phyloP scores from a whole-genome alignment of 2,888 invertebrate species.

The Nesidiocoris tenuis region DNA sequence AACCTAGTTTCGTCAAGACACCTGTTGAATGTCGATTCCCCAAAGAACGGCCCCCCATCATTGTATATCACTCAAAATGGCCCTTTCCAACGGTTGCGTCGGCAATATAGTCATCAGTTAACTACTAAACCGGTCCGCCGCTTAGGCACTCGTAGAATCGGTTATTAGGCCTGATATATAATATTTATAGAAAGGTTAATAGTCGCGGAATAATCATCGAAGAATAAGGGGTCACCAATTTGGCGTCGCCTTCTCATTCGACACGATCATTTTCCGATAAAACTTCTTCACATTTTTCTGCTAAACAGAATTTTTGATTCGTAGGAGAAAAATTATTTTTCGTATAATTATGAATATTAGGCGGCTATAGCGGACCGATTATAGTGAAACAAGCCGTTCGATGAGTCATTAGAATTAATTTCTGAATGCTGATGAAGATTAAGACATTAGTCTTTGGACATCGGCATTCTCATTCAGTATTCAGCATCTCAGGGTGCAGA shows the following conservation, averaged over 20 bases:
- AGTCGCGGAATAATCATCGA: slow-evolving; percentile 33
- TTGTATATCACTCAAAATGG: neutral
- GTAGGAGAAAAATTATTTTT: too few relatives aligned
- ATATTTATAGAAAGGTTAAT: slow-evolving; percentile 38
- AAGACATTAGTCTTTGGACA: neutral
- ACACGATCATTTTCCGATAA: too few relatives aligned
- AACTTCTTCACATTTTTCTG: too few relatives aligned
- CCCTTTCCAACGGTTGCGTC: neutral
- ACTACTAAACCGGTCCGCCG: too few relatives aligned
- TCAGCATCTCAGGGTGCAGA: too few relatives aligned
- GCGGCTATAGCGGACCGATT: too few relatives aligned
- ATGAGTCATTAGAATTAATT: neutral
- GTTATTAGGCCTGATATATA: slow-evolving; percentile 28
- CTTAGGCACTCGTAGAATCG: slow-evolving; percentile 16
- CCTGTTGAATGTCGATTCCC: neutral
- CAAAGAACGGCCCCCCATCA: neutral
- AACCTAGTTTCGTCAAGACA: neutral
- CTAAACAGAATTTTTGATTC: too few relatives aligned
- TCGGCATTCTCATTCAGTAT: neutral
- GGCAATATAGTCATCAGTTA: neutral
- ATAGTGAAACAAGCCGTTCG: neutral
- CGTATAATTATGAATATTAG: too few relatives aligned
- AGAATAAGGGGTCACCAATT: slow-evolving; percentile 19
- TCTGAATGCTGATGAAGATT: neutral
- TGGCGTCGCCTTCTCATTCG: neutral